Percentiles rank a stretch among this genome's conserved stretches.
phyloP scores from a whole-genome alignment of 2,888 invertebrate species.

The Drosophila testacea region DNA sequence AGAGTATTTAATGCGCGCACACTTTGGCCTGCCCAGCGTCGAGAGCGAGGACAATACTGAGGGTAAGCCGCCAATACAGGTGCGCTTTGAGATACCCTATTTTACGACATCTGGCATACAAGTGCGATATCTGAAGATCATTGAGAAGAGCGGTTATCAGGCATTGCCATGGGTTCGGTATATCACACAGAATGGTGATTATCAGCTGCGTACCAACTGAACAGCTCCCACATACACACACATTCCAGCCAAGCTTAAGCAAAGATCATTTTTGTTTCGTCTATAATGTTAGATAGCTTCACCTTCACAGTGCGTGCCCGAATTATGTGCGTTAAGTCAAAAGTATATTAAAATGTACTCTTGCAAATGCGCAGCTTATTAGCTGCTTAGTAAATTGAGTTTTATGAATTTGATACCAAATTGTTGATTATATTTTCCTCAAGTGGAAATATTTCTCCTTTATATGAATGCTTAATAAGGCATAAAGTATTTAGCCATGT shows the following conservation, averaged over 20 bases:
- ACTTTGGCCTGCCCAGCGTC: constrained; percentile 98
- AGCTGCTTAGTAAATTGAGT: constrained; percentile 14
- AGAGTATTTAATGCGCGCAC: constrained; percentile 98
- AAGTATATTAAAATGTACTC: constrained; percentile 46
- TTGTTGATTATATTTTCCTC: neutral
- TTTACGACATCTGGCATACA: constrained; percentile 99
- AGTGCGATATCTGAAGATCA: constrained; percentile 90
- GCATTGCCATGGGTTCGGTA: constrained; percentile 99
- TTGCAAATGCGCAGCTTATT: constrained; percentile 23
- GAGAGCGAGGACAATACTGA: constrained; percentile 95
- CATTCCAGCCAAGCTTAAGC: constrained; percentile 74
- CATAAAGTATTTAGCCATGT: neutral
- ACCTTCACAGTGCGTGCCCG: constrained; percentile 55
- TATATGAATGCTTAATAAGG: neutral
- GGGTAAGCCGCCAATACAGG: constrained; percentile 98
- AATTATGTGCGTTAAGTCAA: constrained; percentile 64
- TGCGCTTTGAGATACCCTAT: constrained; percentile 99
- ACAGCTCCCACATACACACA: constrained; percentile 24
- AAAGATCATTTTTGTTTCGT: constrained; percentile 36
- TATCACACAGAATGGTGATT: constrained; percentile 99
- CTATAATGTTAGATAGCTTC: constrained; percentile 55
- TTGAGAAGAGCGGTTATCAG: constrained; percentile 99
- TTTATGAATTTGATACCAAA: constrained; percentile 32
- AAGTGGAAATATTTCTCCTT: neutral
- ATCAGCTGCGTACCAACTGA: constrained; percentile 97